Evolutionary conservation across 2,113 vertebrate genomes (phyloP).

Genomic region (Megaceryle torquata): DNA sequence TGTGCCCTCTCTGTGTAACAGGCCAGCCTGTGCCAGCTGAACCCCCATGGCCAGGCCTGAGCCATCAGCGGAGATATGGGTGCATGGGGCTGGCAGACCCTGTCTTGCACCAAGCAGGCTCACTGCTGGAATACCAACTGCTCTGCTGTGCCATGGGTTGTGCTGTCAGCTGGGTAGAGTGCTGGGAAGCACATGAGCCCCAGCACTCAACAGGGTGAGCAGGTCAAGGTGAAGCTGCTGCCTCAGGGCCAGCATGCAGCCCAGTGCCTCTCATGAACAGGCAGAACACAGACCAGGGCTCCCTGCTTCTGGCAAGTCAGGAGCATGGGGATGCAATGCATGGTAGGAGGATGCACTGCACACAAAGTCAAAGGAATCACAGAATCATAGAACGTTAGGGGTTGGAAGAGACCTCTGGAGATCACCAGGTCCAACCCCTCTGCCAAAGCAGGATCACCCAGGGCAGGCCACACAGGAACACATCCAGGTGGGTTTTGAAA

Average conservation of each 20-base stretch:
- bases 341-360: rapidly evolving
- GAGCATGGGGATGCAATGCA: not conserved
- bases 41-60: not conserved
- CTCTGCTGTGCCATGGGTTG: slow-evolving; percentile 13
- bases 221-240: not conserved
- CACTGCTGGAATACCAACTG: slow-evolving; percentile 28
- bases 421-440: too few species aligned
- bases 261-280: not conserved
- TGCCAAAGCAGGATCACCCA: too few species aligned
- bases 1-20: not conserved
- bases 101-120: not conserved
- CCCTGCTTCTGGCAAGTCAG: not conserved
- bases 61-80: not conserved
- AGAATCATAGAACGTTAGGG: too few species aligned
- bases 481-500: too few species aligned
- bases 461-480: too few species aligned
- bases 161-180: not conserved
- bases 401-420: too few species aligned
- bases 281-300: not conserved
- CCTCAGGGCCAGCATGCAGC: rapidly evolving
- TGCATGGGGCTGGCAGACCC: not conserved
- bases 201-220: not conserved
- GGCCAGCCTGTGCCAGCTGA: not conserved
- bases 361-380: not conserved
- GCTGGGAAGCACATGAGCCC: not conserved